Base-by-base conservation (phyloP, 2,113 vertebrate species). In the Lophius piscatorius region DNA sequence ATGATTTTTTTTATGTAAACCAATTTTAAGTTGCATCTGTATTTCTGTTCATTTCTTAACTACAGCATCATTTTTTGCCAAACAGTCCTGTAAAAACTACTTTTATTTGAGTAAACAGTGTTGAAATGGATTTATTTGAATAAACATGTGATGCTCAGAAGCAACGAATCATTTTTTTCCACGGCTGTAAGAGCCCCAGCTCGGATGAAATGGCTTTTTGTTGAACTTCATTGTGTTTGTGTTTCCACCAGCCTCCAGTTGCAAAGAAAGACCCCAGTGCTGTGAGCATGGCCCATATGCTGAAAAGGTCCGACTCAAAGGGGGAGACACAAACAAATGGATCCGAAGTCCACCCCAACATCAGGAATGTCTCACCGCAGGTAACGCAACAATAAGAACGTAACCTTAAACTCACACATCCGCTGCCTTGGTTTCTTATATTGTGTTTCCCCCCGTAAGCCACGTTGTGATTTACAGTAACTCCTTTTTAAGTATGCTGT, bases 261-360 rank as follows among this genome's bases (percentile, higher is more conserved):
- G 89, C 89, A 50, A 92, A 70, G 72, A 91, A 91, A 82, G 91
- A 91, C n/a, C 22, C 87, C 44, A 89, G 39, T n/a, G 59, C 91
- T 35, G 87, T 92, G 22, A 89, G 4, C 9, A 45, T 76, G 36
- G 90, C 90, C 35, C 90, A 92, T 13, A 82, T 78, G 57, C 54
- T 92, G 44, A 90, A 71, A 80, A 87, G 78, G 65, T 42, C 66
- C 0, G 86, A 90, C 7, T 20, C 62, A 38, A 85, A 65, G 57
- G 45, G 65, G 1, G 89, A 88, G 65, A 68, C 70, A 1, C 80
- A 90, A 31, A 81, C 87, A 1, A 91, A 91, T 6, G 90, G 87
- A 8, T 87, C 90, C 0, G 90, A 91, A 22, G 28, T 72, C 4
- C 82, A 74, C 23, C 4, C 70, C 39, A 41, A 60, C 42, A 38